phyloP scores from a whole-genome alignment of 2,113 vertebrate species.

The Tyto alba region DNA sequence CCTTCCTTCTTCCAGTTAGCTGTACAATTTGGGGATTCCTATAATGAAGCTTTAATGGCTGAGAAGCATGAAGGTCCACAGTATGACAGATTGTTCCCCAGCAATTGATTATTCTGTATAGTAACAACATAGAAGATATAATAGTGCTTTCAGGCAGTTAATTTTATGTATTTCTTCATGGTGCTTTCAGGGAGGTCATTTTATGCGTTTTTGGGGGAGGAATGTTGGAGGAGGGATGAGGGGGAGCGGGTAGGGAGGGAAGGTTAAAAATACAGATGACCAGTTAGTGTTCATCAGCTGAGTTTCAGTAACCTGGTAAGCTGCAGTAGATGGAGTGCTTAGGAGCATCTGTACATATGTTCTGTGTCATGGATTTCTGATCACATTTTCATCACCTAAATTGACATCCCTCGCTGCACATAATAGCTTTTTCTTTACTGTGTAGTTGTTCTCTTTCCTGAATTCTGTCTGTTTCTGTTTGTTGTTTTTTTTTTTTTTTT shows the following conservation, averaged over 20 bases:
- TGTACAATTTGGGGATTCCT: neutral
- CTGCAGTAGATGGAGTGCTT: neutral
- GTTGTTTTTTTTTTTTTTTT: too few species aligned
- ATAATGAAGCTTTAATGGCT: neutral
- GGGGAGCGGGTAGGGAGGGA: rapidly evolving
- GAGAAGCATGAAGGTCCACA: neutral
- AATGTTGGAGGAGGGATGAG: neutral
- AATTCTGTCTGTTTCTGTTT: too few species aligned
- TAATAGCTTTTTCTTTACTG: neutral
- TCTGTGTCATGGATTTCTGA: neutral
- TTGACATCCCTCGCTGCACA: neutral
- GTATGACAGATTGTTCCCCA: neutral
- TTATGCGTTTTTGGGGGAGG: neutral
- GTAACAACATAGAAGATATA: neutral
- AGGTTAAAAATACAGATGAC: neutral
- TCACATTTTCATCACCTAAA: neutral
- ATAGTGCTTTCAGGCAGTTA: neutral
- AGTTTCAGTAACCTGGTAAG: neutral
- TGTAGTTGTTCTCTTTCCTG: neutral
- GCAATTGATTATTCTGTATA: neutral
- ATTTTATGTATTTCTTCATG: neutral
- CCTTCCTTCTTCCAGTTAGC: neutral
- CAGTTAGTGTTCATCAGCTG: neutral
- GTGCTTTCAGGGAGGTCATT: neutral
- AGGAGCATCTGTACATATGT: neutral